Percentiles rank a stretch among this genome's conserved stretches.
Conservation (phyloP, 1,140 invertebrate species). For the Dufourea novaeangliae region DNA sequence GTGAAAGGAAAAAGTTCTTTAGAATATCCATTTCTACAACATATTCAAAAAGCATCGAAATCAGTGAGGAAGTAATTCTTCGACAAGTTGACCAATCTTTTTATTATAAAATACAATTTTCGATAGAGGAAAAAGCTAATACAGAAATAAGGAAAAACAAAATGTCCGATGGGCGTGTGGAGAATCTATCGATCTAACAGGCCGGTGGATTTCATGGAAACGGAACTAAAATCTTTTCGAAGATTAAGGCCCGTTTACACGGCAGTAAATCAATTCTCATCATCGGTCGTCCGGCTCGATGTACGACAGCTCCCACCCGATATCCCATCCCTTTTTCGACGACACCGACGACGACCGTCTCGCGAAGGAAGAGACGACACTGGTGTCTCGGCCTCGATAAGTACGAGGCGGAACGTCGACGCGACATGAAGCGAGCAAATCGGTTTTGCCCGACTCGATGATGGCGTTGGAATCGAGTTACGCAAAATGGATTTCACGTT, state of each 20-base stretch:
- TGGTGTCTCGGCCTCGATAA: conserved; percentile 12
- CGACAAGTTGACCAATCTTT: no score
- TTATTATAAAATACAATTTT: background rate
- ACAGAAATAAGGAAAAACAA: background rate
- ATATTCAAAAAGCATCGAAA: no score
- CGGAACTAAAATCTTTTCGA: conserved; percentile 63
- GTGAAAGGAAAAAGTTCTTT: no score
- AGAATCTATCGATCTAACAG: background rate
- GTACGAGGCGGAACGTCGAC: background rate
- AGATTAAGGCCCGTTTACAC: conserved; percentile 71
- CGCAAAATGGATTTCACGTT: conserved; percentile 76
- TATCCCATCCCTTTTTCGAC: conserved; percentile 5
- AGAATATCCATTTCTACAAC: no score
- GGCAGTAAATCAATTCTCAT: conserved; percentile 68
- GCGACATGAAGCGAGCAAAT: conserved; percentile 59
- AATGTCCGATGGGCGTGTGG: background rate
- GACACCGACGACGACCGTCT: background rate
- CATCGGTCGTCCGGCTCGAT: conserved; percentile 45
- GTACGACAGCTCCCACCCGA: conserved; percentile 7
- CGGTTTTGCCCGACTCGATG: conserved; percentile 69
- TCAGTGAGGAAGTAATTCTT: no score
- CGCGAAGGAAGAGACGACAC: conserved; percentile 6
- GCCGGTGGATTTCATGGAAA: conserved; percentile 58
- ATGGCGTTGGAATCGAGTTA: conserved; percentile 76
- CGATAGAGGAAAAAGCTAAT: background rate